Percentiles rank a stretch among this genome's conserved stretches.
These are phyloP conservation scores for Oceanodroma leucorhoa DNA, from an alignment of 2,797 vertebrate genomes.

Conservation along the genomic window DNA sequence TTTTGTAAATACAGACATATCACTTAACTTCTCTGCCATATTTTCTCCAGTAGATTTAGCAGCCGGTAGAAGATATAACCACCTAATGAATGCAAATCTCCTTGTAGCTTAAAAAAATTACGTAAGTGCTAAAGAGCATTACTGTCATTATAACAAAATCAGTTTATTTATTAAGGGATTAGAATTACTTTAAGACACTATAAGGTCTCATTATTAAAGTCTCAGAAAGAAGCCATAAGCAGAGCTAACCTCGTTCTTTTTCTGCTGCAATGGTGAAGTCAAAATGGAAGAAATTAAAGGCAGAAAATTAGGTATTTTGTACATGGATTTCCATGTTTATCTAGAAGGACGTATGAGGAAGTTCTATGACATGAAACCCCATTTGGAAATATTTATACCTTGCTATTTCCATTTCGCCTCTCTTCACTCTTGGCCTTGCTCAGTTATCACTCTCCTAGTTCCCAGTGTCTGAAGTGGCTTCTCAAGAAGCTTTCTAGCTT, in stretches of 20 bases:
- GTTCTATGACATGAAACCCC: background rate
- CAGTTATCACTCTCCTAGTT: background rate
- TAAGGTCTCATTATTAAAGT: background rate
- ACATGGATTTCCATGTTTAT: fast-evolving
- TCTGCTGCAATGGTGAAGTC: background rate
- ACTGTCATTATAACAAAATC: background rate
- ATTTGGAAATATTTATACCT: background rate
- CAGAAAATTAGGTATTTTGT: background rate
- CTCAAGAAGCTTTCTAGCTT: background rate
- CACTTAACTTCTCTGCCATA: background rate
- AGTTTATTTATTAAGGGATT: background rate
- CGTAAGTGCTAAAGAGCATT: background rate
- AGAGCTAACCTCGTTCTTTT: background rate
- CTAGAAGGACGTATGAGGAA: background rate
- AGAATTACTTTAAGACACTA: background rate
- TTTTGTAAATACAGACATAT: background rate
- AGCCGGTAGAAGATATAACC: background rate
- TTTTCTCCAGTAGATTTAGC: background rate
- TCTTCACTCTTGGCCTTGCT: fast-evolving
- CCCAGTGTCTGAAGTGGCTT: background rate
- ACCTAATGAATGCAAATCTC: background rate
- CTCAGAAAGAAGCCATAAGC: background rate
- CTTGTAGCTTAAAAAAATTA: background rate
- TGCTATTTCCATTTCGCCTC: background rate
- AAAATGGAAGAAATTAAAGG: background rate